Conservation (phyloP, 2,113 vertebrate genomes). For the Triplophysa rosa region DNA sequence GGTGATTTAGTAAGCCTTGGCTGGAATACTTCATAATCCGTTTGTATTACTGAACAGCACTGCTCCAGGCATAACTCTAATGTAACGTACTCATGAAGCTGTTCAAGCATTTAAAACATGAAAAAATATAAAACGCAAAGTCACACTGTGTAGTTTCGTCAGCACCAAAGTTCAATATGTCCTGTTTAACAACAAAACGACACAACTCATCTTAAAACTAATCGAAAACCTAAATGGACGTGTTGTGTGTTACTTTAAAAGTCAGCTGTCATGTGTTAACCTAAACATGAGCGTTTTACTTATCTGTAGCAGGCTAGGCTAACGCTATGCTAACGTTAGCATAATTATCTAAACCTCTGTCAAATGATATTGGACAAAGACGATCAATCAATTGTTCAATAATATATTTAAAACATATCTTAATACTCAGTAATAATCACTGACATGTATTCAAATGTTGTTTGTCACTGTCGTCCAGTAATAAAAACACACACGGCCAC, state of each 20-base stretch:
- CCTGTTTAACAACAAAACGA: neutral
- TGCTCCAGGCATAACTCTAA: neutral
- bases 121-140: neutral
- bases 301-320: constrained; percentile 15
- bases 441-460: neutral
- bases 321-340: constrained; percentile 54
- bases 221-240: neutral
- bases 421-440: neutral
- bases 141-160: neutral
- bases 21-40: neutral
- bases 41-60: neutral
- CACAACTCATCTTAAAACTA: neutral
- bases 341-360: constrained; percentile 6
- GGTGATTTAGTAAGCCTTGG: neutral
- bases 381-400: neutral
- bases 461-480: neutral
- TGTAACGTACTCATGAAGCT: neutral
- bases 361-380: constrained; percentile 54
- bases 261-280: constrained; percentile 13
- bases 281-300: constrained; percentile 16
- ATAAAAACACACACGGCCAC: neutral
- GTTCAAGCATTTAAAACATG: neutral
- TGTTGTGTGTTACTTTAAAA: neutral
- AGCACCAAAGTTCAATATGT: neutral
- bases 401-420: neutral